Evolutionary conservation across 2,888 invertebrate genomes (phyloP), one percentile per base, ranked within the genome.

Genomic region (Odontocolon sp.): DNA sequence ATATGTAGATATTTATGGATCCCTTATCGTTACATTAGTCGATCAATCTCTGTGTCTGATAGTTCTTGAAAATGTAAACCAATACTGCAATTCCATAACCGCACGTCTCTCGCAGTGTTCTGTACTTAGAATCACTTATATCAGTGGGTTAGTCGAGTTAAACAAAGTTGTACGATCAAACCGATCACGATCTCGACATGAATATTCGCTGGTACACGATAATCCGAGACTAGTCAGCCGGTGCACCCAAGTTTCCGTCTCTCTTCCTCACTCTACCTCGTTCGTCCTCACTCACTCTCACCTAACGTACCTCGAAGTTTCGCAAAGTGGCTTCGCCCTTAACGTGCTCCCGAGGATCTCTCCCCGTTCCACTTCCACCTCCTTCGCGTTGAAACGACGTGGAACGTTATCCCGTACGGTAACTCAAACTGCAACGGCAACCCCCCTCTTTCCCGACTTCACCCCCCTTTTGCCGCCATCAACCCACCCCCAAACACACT

Each of bases 281-380:
- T 42, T 5, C 52, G 67, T 21, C 68, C 14, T 38, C 52, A 45
- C 38, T 9, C 67, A 50, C 67, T 47, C 45, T 54, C 14, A 11
- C 42, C 23, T 36, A 68, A 64, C 36, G 47, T 69, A 64, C 42
- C 59, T 9, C 56, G 40, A 54, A 61, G 66, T 76, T 76, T 76
- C 33, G 45, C 70, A 66, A 76, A 76, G 75, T 76, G 75, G 75
- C 70, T 76, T 70, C 75, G 70, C 66, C 70, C 75, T 70, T 70
- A 76, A 76, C 70, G 75, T 54, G 59, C 66, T 59, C 36, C 66
- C 45, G 63, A 66, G 56, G 61, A 70, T 76, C 70, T 63, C 72
- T 8, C 31, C 45, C 72, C 47, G 47, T 38, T 56, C 23, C 52
- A 50, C 52, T 36, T 40, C 21, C 14, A 18, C 61, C 31, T 26